phyloP scores from a whole-genome alignment of 2,888 invertebrate species.

The Digitonthophagus gazella region DNA sequence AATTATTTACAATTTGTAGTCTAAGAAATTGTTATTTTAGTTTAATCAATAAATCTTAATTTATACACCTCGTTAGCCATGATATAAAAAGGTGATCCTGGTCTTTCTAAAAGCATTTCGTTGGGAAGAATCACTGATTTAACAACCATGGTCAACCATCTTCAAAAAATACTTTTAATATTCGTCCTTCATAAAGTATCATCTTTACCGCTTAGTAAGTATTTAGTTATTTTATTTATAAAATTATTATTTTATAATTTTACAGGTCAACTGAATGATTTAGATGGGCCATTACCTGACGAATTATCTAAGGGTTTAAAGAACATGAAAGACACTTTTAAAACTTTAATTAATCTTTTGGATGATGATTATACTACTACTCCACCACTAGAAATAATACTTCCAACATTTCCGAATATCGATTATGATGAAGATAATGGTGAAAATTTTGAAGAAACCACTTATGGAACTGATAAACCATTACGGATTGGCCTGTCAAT shows the following conservation, averaged over 20 bases:
- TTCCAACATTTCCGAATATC: too few relatives aligned
- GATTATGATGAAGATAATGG: not conserved
- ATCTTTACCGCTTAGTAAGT: conserved; percentile 3
- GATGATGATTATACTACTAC: too few relatives aligned
- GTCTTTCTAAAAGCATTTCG: not conserved
- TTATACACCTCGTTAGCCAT: not conserved
- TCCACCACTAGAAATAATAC: not conserved
- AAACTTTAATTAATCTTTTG: too few relatives aligned
- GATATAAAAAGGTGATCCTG: not conserved
- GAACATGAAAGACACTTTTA: too few relatives aligned
- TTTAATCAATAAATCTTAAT: too few relatives aligned
- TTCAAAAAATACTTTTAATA: not conserved
- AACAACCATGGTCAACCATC: not conserved
- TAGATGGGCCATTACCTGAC: not conserved
- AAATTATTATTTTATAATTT: not conserved
- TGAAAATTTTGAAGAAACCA: not conserved
- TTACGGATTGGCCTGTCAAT: not conserved
- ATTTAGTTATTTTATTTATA: not conserved
- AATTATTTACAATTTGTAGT: too few relatives aligned
- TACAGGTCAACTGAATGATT: not conserved
- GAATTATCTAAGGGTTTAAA: too few relatives aligned
- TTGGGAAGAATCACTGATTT: not conserved
- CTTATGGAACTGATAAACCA: not conserved
- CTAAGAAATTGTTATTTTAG: too few relatives aligned
- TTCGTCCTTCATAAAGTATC: not conserved